A percentile compares a stretch with the other conserved stretches of the same genome.
Evolutionary conservation across 2,113 vertebrate species (phyloP).

Genomic region (Corydoras maculifer): DNA sequence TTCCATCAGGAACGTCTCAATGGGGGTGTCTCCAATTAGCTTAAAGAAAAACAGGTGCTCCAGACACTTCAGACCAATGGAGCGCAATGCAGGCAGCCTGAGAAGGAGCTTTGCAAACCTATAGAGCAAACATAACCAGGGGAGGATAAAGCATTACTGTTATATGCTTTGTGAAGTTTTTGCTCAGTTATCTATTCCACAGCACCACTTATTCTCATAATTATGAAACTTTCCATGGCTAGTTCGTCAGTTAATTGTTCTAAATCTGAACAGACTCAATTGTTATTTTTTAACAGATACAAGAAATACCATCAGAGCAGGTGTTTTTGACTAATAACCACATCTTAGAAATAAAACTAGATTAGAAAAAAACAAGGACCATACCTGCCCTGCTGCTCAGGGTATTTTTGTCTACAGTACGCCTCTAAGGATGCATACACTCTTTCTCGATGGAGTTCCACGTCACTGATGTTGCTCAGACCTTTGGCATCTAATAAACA

Average conservation of each 20-base stretch:
- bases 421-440: slow-evolving; percentile 86
- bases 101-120: slow-evolving; percentile 90
- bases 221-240: no score
- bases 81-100: slow-evolving; percentile 78
- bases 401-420: slow-evolving; percentile 90
- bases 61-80: slow-evolving; percentile 86
- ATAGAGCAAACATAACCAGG: neutral
- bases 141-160: no score
- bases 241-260: no score
- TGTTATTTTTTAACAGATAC: no score
- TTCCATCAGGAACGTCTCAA: slow-evolving; percentile 93
- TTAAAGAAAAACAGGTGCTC: slow-evolving; percentile 95
- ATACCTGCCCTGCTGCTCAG: slow-evolving; percentile 80
- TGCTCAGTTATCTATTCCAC: no score
- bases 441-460: slow-evolving; percentile 83
- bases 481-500: slow-evolving; percentile 75
- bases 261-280: no score
- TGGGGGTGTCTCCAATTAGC: slow-evolving; percentile 87
- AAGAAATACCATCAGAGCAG: no score
- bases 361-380: neutral
- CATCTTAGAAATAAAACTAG: no score
- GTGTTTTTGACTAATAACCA: no score
- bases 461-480: slow-evolving; percentile 81
- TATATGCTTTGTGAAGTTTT: no score
- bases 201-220: no score